Conservation (phyloP, 2,113 vertebrate genomes). For the Xiphophorus hellerii region DNA sequence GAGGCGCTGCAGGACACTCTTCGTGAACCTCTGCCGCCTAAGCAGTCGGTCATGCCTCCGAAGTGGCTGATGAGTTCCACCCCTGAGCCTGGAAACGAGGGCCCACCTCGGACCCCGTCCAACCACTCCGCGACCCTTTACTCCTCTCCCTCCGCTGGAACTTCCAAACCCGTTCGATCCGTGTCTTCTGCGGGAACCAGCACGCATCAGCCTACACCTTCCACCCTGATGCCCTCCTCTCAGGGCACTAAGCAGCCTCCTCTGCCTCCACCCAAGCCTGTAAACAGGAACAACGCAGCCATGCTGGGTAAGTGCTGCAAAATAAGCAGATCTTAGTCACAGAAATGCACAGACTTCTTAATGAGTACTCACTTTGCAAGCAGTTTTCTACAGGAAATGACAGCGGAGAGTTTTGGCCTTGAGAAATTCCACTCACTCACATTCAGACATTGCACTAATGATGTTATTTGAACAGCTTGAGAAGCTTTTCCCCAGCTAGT, state of each 20-base stretch:
- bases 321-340: not conserved
- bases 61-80: conserved; percentile 87
- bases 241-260: conserved; percentile 90
- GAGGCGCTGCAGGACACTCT: conserved; percentile 82
- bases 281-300: conserved; percentile 87
- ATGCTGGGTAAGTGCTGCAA: conserved; percentile 86
- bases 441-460: conserved; percentile 35
- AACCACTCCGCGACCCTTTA: conserved; percentile 66
- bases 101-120: conserved; percentile 64
- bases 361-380: conserved; percentile 20
- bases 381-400: conserved; percentile 25
- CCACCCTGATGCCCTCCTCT: conserved; percentile 60
- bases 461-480: conserved; percentile 58
- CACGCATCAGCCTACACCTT: conserved; percentile 69
- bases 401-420: conserved; percentile 27
- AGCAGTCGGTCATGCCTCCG: conserved; percentile 87
- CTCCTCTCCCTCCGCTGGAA: conserved; percentile 67
- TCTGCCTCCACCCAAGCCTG: conserved; percentile 91
- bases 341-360: conserved; percentile 1
- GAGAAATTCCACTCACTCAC: conserved; percentile 14
- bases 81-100: conserved; percentile 80
- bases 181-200: conserved; percentile 77
- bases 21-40: conserved; percentile 80
- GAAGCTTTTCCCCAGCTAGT: conserved; percentile 60
- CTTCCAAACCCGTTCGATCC: conserved; percentile 81